Evolutionary conservation across 2,113 vertebrate species (phyloP).

Genomic region (Pygoscelis antarcticus): DNA sequence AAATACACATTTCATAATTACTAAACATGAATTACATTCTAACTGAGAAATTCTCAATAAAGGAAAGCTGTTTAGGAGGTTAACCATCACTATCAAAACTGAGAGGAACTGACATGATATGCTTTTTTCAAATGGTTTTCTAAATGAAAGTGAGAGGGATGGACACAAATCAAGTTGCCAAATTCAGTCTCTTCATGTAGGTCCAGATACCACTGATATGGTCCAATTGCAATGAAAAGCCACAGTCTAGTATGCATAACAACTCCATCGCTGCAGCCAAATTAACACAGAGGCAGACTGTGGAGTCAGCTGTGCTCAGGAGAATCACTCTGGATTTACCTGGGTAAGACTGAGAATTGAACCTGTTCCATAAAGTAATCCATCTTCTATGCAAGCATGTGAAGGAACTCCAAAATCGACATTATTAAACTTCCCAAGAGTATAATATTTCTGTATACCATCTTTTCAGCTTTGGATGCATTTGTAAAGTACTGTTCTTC

Average conservation of each 20-base stretch:
- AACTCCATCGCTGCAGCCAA: not conserved
- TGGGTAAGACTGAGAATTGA: not conserved
- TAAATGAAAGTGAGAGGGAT: not conserved
- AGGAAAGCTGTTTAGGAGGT: not conserved
- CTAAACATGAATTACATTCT: not conserved
- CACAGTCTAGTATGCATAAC: not conserved
- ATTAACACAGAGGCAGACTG: not conserved
- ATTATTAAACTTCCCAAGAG: not conserved
- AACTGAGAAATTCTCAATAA: not conserved
- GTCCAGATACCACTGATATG: not conserved
- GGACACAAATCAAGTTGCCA: not conserved
- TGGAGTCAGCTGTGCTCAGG: not conserved
- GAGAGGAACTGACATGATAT: not conserved
- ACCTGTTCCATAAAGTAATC: not conserved
- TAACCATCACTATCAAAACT: not conserved
- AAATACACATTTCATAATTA: not conserved
- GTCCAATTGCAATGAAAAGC: not conserved
- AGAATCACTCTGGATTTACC: not conserved
- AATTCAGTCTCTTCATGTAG: not conserved
- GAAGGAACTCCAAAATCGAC: not conserved
- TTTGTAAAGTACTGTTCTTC: not conserved
- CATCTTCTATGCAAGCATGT: not conserved
- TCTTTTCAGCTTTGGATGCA: not conserved
- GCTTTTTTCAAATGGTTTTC: not conserved
- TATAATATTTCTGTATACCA: not conserved